Percentiles rank a stretch among this genome's conserved stretches.
These are phyloP conservation scores for Meda fulgida DNA, from an alignment of 2,797 vertebrate genomes.

Conservation along the genomic window DNA sequence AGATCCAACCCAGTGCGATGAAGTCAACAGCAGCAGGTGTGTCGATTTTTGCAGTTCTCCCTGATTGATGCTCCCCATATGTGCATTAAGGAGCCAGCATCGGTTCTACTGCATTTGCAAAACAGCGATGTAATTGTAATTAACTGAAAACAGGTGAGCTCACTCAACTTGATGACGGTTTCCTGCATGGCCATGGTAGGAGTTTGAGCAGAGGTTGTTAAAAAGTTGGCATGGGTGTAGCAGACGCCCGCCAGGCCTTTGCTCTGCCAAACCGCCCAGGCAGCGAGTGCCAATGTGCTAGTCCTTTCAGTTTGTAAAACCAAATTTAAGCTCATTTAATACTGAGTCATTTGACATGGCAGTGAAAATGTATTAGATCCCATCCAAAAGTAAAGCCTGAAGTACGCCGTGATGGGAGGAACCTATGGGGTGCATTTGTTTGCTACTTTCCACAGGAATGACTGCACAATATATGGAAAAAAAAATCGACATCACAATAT, in stretches of 20 bases:
- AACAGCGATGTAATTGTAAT: slow-evolving; percentile 72
- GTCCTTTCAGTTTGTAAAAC: slow-evolving; percentile 54
- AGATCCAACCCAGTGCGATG: not conserved
- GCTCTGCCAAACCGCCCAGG: slow-evolving; percentile 32
- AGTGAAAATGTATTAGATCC: not conserved
- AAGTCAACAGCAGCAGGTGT: slow-evolving; percentile 43
- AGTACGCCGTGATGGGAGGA: too few species aligned
- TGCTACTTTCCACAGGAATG: not conserved
- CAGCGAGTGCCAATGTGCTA: slow-evolving; percentile 50
- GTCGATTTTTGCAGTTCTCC: slow-evolving; percentile 9
- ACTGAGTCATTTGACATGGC: not conserved
- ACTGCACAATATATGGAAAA: not conserved
- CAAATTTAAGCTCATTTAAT: slow-evolving; percentile 15
- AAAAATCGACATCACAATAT: too few species aligned
- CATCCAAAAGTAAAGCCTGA: slow-evolving; percentile 7
- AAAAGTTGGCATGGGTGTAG: slow-evolving; percentile 64
- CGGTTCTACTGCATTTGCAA: slow-evolving; percentile 63
- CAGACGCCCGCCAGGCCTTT: slow-evolving; percentile 60
- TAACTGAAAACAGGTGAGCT: slow-evolving; percentile 70
- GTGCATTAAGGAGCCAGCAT: slow-evolving; percentile 39
- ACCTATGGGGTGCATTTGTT: not conserved
- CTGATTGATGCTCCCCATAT: slow-evolving; percentile 56
- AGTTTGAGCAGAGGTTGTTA: slow-evolving; percentile 52
- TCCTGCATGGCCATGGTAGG: slow-evolving; percentile 60
- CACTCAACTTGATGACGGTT: slow-evolving; percentile 66